A percentile compares a stretch with the other conserved stretches of the same genome.
These are phyloP conservation scores for Mellivora capensis DNA, from an alignment of 2,113 vertebrate species.

Conservation along the genomic window DNA sequence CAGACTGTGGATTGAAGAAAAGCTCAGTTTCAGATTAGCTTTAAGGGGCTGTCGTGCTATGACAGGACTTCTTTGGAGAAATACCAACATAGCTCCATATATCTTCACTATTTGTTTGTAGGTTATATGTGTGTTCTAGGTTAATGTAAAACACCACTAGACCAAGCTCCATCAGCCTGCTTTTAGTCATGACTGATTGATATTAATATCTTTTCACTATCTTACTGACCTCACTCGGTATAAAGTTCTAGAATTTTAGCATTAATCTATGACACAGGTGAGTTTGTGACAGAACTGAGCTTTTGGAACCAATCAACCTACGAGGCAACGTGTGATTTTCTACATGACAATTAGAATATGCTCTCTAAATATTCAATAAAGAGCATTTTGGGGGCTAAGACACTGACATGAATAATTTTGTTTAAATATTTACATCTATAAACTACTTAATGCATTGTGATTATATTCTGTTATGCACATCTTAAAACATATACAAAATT, in stretches of 20 bases:
- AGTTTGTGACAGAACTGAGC: not conserved
- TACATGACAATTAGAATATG: not conserved
- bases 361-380: not conserved
- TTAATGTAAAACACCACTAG: not conserved
- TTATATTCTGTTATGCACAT: not conserved
- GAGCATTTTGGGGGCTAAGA: not conserved
- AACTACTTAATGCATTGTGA: not conserved
- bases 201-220: not conserved
- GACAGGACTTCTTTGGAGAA: not conserved
- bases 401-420: not conserved
- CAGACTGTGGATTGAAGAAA: not conserved
- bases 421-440: not conserved
- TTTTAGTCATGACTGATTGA: not conserved
- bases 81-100: not conserved
- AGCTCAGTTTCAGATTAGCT: not conserved
- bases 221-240: not conserved
- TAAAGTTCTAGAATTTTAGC: not conserved
- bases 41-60: not conserved
- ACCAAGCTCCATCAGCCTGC: not conserved
- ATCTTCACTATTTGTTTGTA: not conserved
- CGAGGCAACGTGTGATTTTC: not conserved
- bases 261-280: not conserved
- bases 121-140: not conserved
- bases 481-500: not conserved
- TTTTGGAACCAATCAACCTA: not conserved